phyloP scores from a whole-genome alignment of 2,888 invertebrate species.

The Drosophila borborema region DNA sequence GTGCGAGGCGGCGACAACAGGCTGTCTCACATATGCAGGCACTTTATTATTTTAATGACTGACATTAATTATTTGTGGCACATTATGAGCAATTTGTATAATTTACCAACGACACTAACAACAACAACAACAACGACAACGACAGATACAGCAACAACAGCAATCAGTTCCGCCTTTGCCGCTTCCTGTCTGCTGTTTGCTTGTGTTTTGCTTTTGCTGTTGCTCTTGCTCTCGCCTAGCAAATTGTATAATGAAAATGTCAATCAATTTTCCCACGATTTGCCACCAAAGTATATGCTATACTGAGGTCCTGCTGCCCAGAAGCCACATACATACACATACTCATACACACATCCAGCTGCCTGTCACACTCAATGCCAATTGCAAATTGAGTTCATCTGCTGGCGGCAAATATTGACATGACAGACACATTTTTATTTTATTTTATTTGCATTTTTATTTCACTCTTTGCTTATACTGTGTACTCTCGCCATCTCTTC shows the following conservation, averaged over 20 bases:
- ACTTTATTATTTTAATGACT: constrained; percentile 74
- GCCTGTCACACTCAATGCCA: constrained; percentile 72
- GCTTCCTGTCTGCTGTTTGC: constrained; percentile 38
- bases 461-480: constrained; percentile 60
- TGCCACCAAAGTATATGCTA: constrained; percentile 70
- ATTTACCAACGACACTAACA: constrained; percentile 40
- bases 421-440: constrained; percentile 82
- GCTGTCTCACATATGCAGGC: constrained; percentile 30
- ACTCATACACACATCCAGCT: constrained; percentile 26
- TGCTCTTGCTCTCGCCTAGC: constrained; percentile 42
- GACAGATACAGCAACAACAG: neutral
- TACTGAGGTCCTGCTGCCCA: constrained; percentile 42
- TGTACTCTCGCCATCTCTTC: constrained; percentile 5
- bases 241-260: constrained; percentile 82
- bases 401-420: constrained; percentile 83
- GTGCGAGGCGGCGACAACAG: constrained; percentile 14
- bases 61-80: constrained; percentile 74
- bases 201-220: constrained; percentile 53
- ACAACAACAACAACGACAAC: constrained; percentile 6
- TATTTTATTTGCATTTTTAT: constrained; percentile 82
- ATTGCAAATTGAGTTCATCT: constrained; percentile 81
- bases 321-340: constrained; percentile 16
- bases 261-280: constrained; percentile 83
- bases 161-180: constrained; percentile 43
- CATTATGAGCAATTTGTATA: constrained; percentile 73